Evolutionary conservation across 1,140 invertebrate species (phyloP), one percentile per base, ranked within the genome.

Genomic region (Magallana ariakensis): DNA sequence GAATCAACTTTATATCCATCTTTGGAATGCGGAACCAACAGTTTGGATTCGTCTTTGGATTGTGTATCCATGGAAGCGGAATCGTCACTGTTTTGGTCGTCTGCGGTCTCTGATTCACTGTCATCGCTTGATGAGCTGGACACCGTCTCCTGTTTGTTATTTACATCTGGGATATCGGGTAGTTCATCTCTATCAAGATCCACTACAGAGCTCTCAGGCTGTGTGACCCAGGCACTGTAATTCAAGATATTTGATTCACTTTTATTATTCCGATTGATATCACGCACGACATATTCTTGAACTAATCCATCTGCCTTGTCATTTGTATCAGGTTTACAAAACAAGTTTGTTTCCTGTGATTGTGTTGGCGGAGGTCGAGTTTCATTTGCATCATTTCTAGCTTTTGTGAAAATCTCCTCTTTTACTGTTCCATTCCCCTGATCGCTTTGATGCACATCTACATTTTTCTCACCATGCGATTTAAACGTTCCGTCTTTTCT

Each of bases 401-500:
- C 33, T 46, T 46, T 46, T 75, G 9, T 75, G 7, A 33, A 33
- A 26, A 13, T 75, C 26, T 22, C 22, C 33, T 3, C 22, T 26
- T 75, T 75, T 26, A 75, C 22, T 10, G 13, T 26, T 75, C 33
- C 66, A 75, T 26, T 75, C 11, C 11, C 22, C 22, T 26, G 33
- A 75, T 26, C 9, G 22, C 66, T 26, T 75, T 75, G 66, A 75
- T 75, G 66, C 22, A 46, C 7, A 75, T 13, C 66, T 75, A 75
- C 66, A 46, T 19, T 75, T 75, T 26, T 26, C 33, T 75, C 66
- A 13, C 15, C 33, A 75, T 75, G 2, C 66, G 66, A 75, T 26
- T 26, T 13, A 1, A 75, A 26, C 9, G 22, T 26, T 26, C 19
- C 22, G 33, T 9, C 13, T 11, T 13, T 26, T 33, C 33, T 13